Evolutionary conservation across 2,113 vertebrate genomes (phyloP).

Genomic region (Saguinus imperator): DNA sequence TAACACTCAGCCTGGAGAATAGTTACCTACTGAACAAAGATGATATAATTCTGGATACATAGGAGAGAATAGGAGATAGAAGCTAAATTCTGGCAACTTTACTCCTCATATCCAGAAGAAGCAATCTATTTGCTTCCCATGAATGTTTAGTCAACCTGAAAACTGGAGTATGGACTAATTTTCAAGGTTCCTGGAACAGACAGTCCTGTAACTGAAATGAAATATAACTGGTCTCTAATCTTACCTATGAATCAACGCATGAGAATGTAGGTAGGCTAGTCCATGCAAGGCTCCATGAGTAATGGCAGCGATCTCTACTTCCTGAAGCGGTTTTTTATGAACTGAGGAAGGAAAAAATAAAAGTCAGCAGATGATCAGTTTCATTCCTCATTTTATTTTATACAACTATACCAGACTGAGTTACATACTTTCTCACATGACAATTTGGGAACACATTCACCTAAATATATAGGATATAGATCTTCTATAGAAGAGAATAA

Average conservation of each 20-base stretch:
- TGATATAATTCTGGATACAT: not conserved
- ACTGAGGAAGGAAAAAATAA: slow-evolving; percentile 81
- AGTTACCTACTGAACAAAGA: not conserved
- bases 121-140: not conserved
- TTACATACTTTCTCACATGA: not conserved
- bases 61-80: not conserved
- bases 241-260: slow-evolving; percentile 98
- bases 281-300: slow-evolving; percentile 99
- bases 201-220: not conserved
- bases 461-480: not conserved
- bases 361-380: not conserved
- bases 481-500: not conserved
- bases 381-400: slow-evolving; percentile 16
- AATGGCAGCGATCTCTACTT: slow-evolving; percentile 99
- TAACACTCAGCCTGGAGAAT: not conserved
- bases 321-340: slow-evolving; percentile 99
- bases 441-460: not conserved
- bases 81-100: not conserved
- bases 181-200: not conserved
- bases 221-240: not conserved
- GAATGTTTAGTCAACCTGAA: not conserved
- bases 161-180: not conserved
- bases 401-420: not conserved
- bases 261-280: slow-evolving; percentile 98
- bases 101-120: not conserved